Evolutionary conservation across 2,113 vertebrate genomes (phyloP), one percentile per base, ranked within the genome.

Genomic region (Sylvietta virens): DNA sequence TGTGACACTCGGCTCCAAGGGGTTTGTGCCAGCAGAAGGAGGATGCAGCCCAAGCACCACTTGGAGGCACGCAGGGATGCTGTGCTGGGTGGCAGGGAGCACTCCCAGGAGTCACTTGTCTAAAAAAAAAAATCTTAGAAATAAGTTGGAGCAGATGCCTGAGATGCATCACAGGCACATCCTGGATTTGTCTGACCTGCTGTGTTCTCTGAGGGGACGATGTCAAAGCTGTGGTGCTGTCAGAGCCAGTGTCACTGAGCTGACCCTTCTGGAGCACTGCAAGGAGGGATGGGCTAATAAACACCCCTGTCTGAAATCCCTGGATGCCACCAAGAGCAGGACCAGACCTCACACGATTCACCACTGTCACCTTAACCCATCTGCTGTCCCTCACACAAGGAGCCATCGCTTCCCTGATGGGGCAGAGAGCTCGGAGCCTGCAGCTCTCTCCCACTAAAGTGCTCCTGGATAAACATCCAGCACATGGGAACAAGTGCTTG

Each of bases 321-420:
- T 16, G 42, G 61, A 2, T 10, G 39, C 19, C 54, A 61, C n/a
- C 17, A 62, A 30, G 33, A 81, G 51, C 71, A 88, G n/a, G 42
- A 33, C 21, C 39, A 33, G 24, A 45, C 10, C 50, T 67, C 76
- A 17, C 0, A 1, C 14, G 30, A 50, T 35, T 8, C 76, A 18
- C 37, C 39, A 31, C 4, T 30, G 72, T 31, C 86, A 45, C 70
- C 2, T 0, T 4, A 45, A 61, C 17, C 6, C 6, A 1, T 11
- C 35, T 58, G 50, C 0, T 26, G n/a, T 24, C 60, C 64, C 65
- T 37, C 37, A n/a, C 2, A 1, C 0, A 1, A 62, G 71, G 31
- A 22, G 15, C 58, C 70, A 35, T 48, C 1, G 0, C 33, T 48
- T 22, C 0, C 1, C 51, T 51, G 65, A 30, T 3, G 28, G 57